phyloP scores from a whole-genome alignment of 37 sponge, comb jelly and placozoan genomes.

The Hexactinellida sp. region DNA sequence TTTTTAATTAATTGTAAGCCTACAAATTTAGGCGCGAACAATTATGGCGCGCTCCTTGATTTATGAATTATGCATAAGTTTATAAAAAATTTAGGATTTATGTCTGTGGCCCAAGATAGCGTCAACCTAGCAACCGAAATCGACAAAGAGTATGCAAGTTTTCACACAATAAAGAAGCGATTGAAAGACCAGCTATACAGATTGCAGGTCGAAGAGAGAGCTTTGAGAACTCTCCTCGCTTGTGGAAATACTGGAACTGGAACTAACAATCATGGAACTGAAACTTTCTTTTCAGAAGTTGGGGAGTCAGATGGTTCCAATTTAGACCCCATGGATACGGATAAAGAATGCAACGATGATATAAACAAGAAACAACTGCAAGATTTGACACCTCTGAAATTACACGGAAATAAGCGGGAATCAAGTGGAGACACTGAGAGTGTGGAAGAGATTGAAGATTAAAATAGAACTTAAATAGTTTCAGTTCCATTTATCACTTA shows the following conservation, averaged over 20 bases:
- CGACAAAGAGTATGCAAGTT: not conserved
- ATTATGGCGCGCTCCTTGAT: no score
- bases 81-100: not conserved
- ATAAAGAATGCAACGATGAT: not conserved
- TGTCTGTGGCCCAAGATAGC: not conserved
- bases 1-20: no score
- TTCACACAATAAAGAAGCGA: not conserved
- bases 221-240: not conserved
- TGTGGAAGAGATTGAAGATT: not conserved
- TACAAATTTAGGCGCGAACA: no score
- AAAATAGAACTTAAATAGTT: not conserved
- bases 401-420: not conserved
- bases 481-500: not conserved
- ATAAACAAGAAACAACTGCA: not conserved
- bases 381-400: not conserved
- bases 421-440: not conserved
- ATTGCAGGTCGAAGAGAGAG: not conserved
- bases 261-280: not conserved
- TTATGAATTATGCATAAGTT: no score
- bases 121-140: not conserved
- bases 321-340: not conserved
- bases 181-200: not conserved
- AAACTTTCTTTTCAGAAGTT: conserved; percentile 5
- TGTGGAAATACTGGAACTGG: not conserved
- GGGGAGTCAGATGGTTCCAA: not conserved